Evolutionary conservation across 1,140 invertebrate genomes (phyloP).

Genomic region (Copidosoma floridanum): DNA sequence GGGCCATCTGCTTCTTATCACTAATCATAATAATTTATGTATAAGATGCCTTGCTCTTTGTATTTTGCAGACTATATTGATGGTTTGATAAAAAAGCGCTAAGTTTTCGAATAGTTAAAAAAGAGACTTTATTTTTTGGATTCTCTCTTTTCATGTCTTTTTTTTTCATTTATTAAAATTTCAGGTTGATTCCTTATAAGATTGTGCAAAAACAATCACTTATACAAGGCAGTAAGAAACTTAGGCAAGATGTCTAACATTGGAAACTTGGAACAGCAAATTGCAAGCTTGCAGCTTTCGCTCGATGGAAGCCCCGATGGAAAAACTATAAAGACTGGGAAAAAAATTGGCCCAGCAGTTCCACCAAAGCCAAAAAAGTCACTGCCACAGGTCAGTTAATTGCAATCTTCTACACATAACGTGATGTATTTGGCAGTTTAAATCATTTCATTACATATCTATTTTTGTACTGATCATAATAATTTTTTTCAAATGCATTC

Average conservation of each 20-base stretch:
- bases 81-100: background rate
- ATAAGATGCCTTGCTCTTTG: too few relatives aligned
- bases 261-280: conserved; percentile 54
- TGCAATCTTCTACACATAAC: conserved; percentile 39
- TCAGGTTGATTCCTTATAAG: background rate
- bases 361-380: conserved; percentile 77
- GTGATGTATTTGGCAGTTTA: conserved; percentile 32
- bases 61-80: too few relatives aligned
- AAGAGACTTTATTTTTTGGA: background rate
- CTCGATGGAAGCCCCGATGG: conserved; percentile 34
- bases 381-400: conserved; percentile 66
- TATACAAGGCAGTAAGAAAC: background rate
- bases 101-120: conserved; percentile 2
- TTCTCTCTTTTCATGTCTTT: background rate
- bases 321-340: conserved; percentile 46
- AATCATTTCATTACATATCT: background rate
- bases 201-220: background rate
- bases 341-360: conserved; percentile 73
- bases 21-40: conserved; percentile 3
- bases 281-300: conserved; percentile 53
- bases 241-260: conserved; percentile 42
- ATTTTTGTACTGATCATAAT: conserved; percentile 12
- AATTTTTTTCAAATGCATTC: conserved; percentile 15
- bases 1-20: background rate
- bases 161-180: background rate